phyloP scores from a whole-genome alignment of 2,113 vertebrate species.

The Hippocampus zosterae region DNA sequence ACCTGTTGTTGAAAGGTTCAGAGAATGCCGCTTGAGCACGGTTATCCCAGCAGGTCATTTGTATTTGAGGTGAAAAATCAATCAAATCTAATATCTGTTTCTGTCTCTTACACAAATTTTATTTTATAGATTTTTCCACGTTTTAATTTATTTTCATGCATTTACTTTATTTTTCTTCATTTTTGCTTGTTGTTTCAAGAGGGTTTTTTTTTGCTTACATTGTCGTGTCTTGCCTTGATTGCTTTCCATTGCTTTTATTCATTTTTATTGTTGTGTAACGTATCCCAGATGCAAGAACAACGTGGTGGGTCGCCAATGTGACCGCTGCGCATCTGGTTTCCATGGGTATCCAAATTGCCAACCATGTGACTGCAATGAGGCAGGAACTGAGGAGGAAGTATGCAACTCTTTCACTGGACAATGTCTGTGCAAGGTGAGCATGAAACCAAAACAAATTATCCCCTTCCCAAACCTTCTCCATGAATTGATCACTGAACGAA shows the following conservation, averaged over 20 bases:
- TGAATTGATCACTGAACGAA: no score
- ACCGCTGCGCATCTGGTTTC: conserved; percentile 84
- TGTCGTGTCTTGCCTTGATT: neutral
- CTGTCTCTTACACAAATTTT: no score
- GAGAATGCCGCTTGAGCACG: no score
- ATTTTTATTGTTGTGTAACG: neutral
- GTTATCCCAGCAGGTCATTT: no score
- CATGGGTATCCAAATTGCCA: conserved; percentile 84
- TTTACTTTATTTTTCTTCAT: no score
- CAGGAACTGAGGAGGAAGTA: conserved; percentile 74
- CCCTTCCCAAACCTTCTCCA: neutral
- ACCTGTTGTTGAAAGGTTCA: no score
- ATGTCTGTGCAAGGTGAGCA: conserved; percentile 89
- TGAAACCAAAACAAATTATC: neutral
- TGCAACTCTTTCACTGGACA: conserved; percentile 82
- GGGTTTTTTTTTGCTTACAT: neutral
- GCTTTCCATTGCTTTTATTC: neutral
- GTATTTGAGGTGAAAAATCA: no score
- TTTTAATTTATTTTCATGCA: no score
- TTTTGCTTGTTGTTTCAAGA: no score
- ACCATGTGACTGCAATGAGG: conserved; percentile 82
- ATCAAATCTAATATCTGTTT: no score
- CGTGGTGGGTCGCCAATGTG: conserved; percentile 83
- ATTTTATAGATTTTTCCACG: no score
- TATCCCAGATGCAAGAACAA: conserved; percentile 85